A percentile compares a stretch with the other conserved stretches of the same genome.
These are phyloP conservation scores for Microtus montanus DNA, from an alignment of 2,113 vertebrate genomes.

Conservation along the genomic window DNA sequence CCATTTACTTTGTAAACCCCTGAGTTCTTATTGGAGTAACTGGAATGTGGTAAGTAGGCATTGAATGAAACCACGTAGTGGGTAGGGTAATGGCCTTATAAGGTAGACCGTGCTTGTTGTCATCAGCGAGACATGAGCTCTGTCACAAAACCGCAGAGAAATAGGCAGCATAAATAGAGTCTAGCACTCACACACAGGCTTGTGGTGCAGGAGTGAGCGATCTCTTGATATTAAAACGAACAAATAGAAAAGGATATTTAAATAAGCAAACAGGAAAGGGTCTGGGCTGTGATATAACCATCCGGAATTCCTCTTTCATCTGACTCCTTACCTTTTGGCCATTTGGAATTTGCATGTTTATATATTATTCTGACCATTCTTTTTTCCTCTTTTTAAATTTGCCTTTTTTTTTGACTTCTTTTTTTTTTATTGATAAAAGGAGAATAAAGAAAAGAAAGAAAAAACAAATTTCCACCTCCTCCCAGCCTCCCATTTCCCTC, in stretches of 20 bases:
- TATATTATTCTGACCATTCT: background rate
- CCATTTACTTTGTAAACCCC: background rate
- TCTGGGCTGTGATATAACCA: background rate
- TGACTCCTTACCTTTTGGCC: background rate
- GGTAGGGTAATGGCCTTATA: background rate
- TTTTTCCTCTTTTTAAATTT: conserved; percentile 12
- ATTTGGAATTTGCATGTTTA: background rate
- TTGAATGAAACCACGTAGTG: background rate
- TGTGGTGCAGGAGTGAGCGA: background rate
- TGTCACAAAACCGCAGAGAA: background rate
- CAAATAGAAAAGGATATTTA: background rate
- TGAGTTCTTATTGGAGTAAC: background rate
- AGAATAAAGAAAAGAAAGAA: too few relatives aligned
- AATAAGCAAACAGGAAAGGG: background rate
- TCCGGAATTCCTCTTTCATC: background rate
- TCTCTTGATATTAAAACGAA: background rate
- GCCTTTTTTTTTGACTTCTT: too few relatives aligned
- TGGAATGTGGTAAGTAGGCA: background rate
- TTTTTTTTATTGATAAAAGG: too few relatives aligned
- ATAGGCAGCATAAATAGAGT: background rate
- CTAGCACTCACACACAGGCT: background rate
- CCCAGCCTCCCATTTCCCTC: too few relatives aligned
- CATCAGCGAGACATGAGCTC: background rate
- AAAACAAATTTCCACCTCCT: too few relatives aligned
- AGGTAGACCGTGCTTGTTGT: background rate